phyloP scores from a whole-genome alignment of 2,888 invertebrate species.

The Drosophila ustulata region DNA sequence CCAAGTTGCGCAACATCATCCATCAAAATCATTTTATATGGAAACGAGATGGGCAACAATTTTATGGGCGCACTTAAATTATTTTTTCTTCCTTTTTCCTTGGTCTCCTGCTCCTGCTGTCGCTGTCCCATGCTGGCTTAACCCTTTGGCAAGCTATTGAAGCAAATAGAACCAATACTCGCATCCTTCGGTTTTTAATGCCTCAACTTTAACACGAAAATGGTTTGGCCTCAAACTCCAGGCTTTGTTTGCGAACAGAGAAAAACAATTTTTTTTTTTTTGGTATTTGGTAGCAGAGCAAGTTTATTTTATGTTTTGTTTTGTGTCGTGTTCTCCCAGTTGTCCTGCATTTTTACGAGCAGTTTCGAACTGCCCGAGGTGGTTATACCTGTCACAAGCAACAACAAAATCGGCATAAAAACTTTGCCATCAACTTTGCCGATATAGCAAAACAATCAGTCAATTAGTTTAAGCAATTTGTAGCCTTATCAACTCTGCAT shows the following conservation, averaged over 20 bases:
- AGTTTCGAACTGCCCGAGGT: slow-evolving; percentile 35
- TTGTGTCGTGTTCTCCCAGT: slow-evolving; percentile 24
- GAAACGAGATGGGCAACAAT: slow-evolving; percentile 71
- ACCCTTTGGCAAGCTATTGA: slow-evolving; percentile 60
- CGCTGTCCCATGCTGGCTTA: slow-evolving; percentile 34
- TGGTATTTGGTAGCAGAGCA: slow-evolving; percentile 20
- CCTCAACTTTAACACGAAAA: slow-evolving; percentile 63
- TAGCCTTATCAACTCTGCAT: background rate
- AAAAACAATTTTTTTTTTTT: slow-evolving; percentile 42
- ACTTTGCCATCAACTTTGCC: slow-evolving; percentile 24
- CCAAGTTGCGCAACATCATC: slow-evolving; percentile 79
- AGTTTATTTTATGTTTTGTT: slow-evolving; percentile 61
- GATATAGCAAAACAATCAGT: background rate
- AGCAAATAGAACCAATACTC: slow-evolving; percentile 12
- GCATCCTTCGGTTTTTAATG: slow-evolving; percentile 55
- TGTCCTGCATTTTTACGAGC: slow-evolving; percentile 61
- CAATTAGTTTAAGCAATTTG: slow-evolving; percentile 22
- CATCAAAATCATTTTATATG: slow-evolving; percentile 80
- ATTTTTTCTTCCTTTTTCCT: slow-evolving; percentile 10
- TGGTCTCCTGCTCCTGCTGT: background rate
- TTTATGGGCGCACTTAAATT: slow-evolving; percentile 62
- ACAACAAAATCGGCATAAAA: slow-evolving; percentile 25
- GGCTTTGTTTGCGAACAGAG: slow-evolving; percentile 30
- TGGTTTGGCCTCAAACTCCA: slow-evolving; percentile 34
- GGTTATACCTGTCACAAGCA: slow-evolving; percentile 38